These are phyloP conservation scores for Embidobia sp. DNA, from an alignment of 2,888 invertebrate genomes.

Conservation along the genomic window DNA sequence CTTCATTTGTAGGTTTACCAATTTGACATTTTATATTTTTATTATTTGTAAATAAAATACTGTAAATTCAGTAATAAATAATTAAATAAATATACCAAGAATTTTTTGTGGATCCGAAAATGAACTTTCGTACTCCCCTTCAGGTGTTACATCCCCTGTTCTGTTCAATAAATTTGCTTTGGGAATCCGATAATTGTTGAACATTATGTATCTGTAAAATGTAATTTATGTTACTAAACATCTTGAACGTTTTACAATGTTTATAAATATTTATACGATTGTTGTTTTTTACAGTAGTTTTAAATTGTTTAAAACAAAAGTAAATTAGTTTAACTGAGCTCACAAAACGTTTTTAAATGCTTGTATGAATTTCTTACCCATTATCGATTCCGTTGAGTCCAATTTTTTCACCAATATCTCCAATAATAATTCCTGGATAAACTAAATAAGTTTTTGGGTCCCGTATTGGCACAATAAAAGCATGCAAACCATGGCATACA, in stretches of 20 bases:
- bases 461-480: slow-evolving; percentile 93
- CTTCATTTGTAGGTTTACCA: no score
- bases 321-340: no score
- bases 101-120: slow-evolving; percentile 93
- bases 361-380: slow-evolving; percentile 83
- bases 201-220: slow-evolving; percentile 89
- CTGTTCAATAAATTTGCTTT: slow-evolving; percentile 92
- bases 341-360: no score
- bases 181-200: slow-evolving; percentile 93
- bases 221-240: slow-evolving; percentile 53
- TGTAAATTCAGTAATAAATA: no score
- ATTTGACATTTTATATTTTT: no score
- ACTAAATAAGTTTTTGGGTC: slow-evolving; percentile 89
- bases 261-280: no score
- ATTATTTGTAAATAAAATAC: no score
- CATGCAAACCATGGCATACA: slow-evolving; percentile 91
- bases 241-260: no score
- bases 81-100: no score
- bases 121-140: slow-evolving; percentile 94
- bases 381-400: slow-evolving; percentile 96
- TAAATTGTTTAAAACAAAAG: no score
- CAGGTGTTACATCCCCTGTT: slow-evolving; percentile 93
- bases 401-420: slow-evolving; percentile 96
- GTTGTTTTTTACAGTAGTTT: no score
- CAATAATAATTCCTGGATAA: slow-evolving; percentile 92